Base-by-base conservation (phyloP, 2,797 vertebrate species). In the Loriculus beryllinus region DNA sequence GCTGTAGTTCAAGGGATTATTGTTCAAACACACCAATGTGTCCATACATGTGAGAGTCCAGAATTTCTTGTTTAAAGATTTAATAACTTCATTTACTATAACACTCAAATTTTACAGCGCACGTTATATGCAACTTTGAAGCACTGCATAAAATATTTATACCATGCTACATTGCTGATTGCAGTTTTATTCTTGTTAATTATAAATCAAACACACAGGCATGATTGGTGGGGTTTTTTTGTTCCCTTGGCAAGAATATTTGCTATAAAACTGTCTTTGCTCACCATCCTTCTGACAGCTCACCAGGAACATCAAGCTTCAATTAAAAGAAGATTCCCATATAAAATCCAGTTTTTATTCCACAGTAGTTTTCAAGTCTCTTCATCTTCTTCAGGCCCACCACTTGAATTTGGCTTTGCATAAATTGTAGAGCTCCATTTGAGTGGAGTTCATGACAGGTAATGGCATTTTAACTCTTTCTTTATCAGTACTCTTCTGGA, bases 141-240 rank as follows among this genome's bases (percentile, higher is more conserved):
- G 70, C 45, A 52, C n/a, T 54, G 33, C 51, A 59, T 92, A 72
- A 95, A 95, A 86, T 76, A 94, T 92, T 93, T 89, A 94, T 82
- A 17, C 20, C 45, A 43, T 68, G 40, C 67, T 79, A 72, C 51
- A 40, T 59, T 94, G 74, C 62, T 49, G 31, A 88, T 92, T 91
- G 72, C 57, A 86, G 49, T 91, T 96, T 95, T 95, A 92, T 78
- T 91, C 18, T 57, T 86, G 33, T 77, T 95, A 95, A 94, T 96
- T 92, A 91, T 86, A 90, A 92, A 94, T 90, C 78, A 94, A 88
- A 49, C 67, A 52, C 31, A 7, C 12, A 76, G 37, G 21, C 33
- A 20, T 88, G 33, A 80, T 74, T 70, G 47, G 26, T 12, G 56
- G 22, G 22, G 45, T 1, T 57, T 35, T 59, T 83, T 84, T 82